Conservation (phyloP, 2,797 vertebrate genomes). For the Lithobates sylvaticus region DNA sequence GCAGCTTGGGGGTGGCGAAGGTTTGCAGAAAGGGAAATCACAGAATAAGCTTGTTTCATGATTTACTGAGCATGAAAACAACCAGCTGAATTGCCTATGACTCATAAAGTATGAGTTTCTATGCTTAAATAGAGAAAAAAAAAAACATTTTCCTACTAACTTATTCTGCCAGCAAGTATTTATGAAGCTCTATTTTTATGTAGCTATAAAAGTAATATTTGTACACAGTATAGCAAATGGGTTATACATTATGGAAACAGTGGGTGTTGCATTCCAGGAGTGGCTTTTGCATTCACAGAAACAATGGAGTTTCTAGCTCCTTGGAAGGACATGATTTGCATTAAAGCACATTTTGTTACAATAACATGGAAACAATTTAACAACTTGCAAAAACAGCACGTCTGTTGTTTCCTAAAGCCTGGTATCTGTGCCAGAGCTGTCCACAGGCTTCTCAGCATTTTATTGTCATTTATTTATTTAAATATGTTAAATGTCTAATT, state of each 20-base stretch:
- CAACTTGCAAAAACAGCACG: background rate
- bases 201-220: conserved; percentile 38
- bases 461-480: background rate
- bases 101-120: conserved; percentile 34
- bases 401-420: background rate
- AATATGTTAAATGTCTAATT: background rate
- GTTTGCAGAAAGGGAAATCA: background rate
- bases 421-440: background rate
- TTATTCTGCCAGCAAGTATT: conserved; percentile 50
- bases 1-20: background rate
- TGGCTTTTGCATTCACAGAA: background rate
- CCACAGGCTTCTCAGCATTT: background rate
- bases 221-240: conserved; percentile 38
- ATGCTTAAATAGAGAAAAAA: conserved; percentile 7
- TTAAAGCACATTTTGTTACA: conserved; percentile 17
- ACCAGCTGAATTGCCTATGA: background rate
- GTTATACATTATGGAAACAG: conserved; percentile 28
- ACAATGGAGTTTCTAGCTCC: background rate
- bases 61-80: conserved; percentile 47
- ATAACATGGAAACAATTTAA: conserved; percentile 14
- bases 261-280: conserved; percentile 6
- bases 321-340: background rate
- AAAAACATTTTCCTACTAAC: conserved; percentile 25
- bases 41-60: conserved; percentile 40
- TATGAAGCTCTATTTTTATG: conserved; percentile 48